Evolutionary conservation across 2,797 vertebrate species (phyloP).

Genomic region (Petrocephalus sullivani): DNA sequence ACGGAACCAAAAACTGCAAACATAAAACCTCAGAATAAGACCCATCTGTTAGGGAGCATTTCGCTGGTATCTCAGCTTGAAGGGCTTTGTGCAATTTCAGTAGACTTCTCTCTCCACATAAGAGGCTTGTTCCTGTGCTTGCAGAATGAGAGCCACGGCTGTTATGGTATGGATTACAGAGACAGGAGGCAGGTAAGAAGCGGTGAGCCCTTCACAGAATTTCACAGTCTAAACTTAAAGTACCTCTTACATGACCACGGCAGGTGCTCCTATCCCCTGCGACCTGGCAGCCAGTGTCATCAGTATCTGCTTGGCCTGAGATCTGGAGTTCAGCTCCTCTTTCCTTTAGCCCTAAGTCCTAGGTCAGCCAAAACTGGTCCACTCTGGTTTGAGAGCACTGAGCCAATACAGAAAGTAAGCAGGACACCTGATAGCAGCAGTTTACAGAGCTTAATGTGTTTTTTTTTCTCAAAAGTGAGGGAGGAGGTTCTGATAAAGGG

Average conservation of each 20-base stretch:
- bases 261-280: background rate
- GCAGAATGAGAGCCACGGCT: background rate
- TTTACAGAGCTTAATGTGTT: constrained; percentile 8
- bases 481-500: background rate
- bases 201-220: constrained; percentile 37
- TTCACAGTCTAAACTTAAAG: constrained; percentile 17
- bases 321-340: constrained; percentile 6
- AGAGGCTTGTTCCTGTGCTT: constrained; percentile 23
- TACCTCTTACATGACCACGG: constrained; percentile 16
- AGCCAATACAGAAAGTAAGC: background rate
- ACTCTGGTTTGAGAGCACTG: background rate
- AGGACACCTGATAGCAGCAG: constrained; percentile 7
- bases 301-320: background rate
- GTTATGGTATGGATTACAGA: background rate
- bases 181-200: constrained; percentile 25
- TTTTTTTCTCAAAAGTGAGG: background rate
- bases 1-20: constrained; percentile 1
- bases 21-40: background rate
- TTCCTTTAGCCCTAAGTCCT: background rate
- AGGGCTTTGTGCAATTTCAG: constrained; percentile 21
- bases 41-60: background rate
- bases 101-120: background rate
- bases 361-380: background rate
- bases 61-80: constrained; percentile 1
- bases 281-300: background rate